Evolutionary conservation across 2,888 invertebrate species (phyloP).

Genomic region (Melanostoma scalare): DNA sequence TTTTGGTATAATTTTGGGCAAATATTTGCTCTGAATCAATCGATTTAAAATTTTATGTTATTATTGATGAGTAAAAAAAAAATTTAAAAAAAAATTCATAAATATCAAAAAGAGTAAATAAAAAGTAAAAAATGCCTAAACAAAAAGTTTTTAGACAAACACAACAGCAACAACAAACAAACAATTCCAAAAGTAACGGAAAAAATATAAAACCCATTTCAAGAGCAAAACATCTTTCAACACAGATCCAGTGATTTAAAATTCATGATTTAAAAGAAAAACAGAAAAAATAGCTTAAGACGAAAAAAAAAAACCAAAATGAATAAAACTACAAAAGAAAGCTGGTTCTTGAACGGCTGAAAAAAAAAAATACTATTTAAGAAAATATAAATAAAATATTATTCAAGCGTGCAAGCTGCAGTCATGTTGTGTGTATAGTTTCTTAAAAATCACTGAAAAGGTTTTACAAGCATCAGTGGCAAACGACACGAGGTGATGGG

Average conservation of each 20-base stretch:
- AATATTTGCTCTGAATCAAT: constrained; percentile 90
- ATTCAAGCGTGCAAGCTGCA: too few species aligned
- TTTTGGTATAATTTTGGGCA: constrained; percentile 90
- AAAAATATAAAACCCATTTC: constrained; percentile 33
- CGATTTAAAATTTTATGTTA: constrained; percentile 74
- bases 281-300: constrained; percentile 56
- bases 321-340: constrained; percentile 22
- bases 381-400: too few species aligned
- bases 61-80: constrained; percentile 73
- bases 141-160: constrained; percentile 71
- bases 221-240: constrained; percentile 45
- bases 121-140: constrained; percentile 67
- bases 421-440: constrained; percentile 9
- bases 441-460: constrained; percentile 27
- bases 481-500: constrained; percentile 65
- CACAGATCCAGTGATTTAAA: constrained; percentile 53
- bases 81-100: constrained; percentile 54
- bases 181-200: constrained; percentile 63
- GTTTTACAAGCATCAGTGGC: constrained; percentile 36
- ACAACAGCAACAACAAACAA: constrained; percentile 60
- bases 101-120: constrained; percentile 69
- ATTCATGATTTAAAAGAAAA: constrained; percentile 28
- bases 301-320: constrained; percentile 19
- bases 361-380: not conserved
- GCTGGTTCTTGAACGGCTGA: not conserved